These are phyloP conservation scores for Phenacoccus solenopsis DNA, from an alignment of 1,140 invertebrate species.

Conservation along the genomic window DNA sequence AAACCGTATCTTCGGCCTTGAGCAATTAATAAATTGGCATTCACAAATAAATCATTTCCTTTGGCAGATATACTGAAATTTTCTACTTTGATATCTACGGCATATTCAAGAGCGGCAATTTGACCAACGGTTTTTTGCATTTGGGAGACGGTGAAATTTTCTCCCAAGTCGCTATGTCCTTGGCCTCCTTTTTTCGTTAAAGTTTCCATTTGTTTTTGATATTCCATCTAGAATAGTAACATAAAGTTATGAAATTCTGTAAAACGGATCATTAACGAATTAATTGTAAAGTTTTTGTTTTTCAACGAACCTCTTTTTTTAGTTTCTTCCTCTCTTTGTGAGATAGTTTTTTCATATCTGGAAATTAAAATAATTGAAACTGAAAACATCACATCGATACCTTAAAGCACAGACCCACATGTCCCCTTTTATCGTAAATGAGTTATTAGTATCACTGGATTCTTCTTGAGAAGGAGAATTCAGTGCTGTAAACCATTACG, in stretches of 20 bases:
- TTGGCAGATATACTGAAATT: conserved; percentile 96
- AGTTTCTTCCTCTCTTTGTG: conserved; percentile 23
- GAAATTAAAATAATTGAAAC: background rate
- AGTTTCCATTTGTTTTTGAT: conserved; percentile 79
- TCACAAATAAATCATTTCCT: conserved; percentile 95
- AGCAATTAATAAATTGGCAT: conserved; percentile 89
- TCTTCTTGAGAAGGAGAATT: background rate
- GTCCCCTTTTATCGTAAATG: background rate
- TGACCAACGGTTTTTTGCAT: conserved; percentile 75
- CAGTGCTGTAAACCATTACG: no score
- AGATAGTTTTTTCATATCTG: conserved; percentile 15
- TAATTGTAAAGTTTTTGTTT: no score
- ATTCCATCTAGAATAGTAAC: conserved; percentile 51
- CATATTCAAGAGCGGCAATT: conserved; percentile 75
- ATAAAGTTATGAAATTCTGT: background rate
- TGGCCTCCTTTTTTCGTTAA: conserved; percentile 77
- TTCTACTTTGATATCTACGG: conserved; percentile 93
- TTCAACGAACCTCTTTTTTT: conserved; percentile 20
- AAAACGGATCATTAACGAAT: background rate
- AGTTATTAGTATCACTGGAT: background rate
- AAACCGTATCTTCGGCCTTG: conserved; percentile 90
- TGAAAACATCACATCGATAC: background rate
- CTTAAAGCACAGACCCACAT: background rate
- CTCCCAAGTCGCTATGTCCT: conserved; percentile 74
- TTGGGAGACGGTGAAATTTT: conserved; percentile 94